These are phyloP conservation scores for Dynastes hyllus DNA, from an alignment of 2,888 invertebrate species.

Conservation along the genomic window DNA sequence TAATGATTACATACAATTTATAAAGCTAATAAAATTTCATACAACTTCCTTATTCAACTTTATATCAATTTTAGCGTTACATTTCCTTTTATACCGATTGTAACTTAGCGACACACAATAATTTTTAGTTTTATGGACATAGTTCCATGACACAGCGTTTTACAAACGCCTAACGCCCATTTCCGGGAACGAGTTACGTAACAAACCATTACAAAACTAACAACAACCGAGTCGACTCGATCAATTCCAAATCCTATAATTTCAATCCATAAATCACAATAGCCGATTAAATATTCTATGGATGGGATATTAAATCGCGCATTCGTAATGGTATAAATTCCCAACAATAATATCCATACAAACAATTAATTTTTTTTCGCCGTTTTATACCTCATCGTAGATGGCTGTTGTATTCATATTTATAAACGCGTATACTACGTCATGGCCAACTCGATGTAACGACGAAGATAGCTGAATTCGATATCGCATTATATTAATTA, in stretches of 20 bases:
- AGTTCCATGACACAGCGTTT: too few species aligned
- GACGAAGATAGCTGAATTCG: neutral
- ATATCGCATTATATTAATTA: slow-evolving; percentile 20
- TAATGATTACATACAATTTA: too few species aligned
- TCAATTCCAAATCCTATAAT: slow-evolving; percentile 3
- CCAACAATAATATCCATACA: slow-evolving; percentile 9
- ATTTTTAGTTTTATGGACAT: too few species aligned
- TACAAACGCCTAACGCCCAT: too few species aligned
- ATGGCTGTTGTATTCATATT: neutral
- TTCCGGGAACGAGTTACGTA: too few species aligned
- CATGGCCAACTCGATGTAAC: too few species aligned
- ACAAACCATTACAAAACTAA: too few species aligned
- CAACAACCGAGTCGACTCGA: neutral
- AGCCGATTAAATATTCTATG: slow-evolving; percentile 12
- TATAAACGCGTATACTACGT: neutral
- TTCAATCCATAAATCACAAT: slow-evolving; percentile 13
- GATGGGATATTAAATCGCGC: slow-evolving; percentile 1
- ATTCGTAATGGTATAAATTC: slow-evolving; percentile 4
- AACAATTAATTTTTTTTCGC: slow-evolving; percentile 1
- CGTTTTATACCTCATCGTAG: neutral
- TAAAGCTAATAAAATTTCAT: too few species aligned
- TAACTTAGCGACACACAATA: too few species aligned
- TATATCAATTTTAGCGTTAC: too few species aligned
- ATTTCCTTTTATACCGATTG: too few species aligned
- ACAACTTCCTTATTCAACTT: too few species aligned